Evolutionary conservation across 2,113 vertebrate species (phyloP), one percentile per base, ranked within the genome.

Genomic region (Taxidea taxus): DNA sequence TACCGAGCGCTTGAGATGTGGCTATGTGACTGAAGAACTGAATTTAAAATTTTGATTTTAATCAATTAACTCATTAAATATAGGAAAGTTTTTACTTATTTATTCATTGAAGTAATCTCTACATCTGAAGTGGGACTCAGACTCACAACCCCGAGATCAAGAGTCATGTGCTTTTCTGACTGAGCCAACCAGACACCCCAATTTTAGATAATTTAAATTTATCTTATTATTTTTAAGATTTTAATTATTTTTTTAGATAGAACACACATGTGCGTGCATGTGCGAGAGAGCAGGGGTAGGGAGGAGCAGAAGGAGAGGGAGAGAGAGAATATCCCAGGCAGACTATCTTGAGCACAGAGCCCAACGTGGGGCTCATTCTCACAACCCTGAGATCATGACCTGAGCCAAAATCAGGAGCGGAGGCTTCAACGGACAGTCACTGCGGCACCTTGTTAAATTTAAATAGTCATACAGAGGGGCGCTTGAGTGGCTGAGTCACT

Each of bases 1-100:
- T 74, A 39, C 13, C 5, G 16, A 87, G 37, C 29, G 54, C 54
- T 72, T 96, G 66, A 86, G 95, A 96, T 89, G 58, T 64, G 81
- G 47, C 39, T 72, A 12, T 42, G 23, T 87, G 34, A 82, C 72
- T 83, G 25, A 44, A 6, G 51, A 81, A 82, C 25, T 91, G 11
- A 86, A 83, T 44, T 88, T 87, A 54, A n/a, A 90, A 49, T 91
- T 91, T 81, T 91, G 34, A 80, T 72, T 87, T 92, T 64, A 92
- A 10, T 74, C 21, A 21, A 51, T 78, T 77, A 7, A 44, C 44
- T 72, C 31, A 68, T 77, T 75, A 62, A 62, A 60, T 60, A 27
- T 60, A 34, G 12, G 62, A 6, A 78, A 51, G 47, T 51, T 34
- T 78, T 31, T 4, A 47, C 29, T 47, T 77, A 29, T 27, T 75